These are phyloP conservation scores for Coturnix japonica DNA, from an alignment of 2,113 vertebrate genomes.

Conservation along the genomic window DNA sequence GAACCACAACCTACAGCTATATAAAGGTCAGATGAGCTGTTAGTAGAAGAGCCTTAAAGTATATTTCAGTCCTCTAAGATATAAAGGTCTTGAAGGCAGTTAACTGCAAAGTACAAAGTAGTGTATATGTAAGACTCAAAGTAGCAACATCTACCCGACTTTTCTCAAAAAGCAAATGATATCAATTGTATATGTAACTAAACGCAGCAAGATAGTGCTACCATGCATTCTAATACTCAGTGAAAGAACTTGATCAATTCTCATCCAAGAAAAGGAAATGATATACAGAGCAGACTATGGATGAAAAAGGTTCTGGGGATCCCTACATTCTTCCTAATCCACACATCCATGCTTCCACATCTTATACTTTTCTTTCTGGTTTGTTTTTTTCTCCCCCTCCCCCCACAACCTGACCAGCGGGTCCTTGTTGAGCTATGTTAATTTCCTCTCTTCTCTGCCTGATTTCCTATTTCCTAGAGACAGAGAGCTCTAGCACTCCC, in stretches of 20 bases:
- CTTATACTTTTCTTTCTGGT: too few species aligned
- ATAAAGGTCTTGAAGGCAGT: neutral
- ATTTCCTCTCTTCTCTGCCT: too few species aligned
- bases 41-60: neutral
- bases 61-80: neutral
- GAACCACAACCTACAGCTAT: neutral
- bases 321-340: too few species aligned
- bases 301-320: neutral
- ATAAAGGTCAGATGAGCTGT: neutral
- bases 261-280: neutral
- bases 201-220: rapidly evolving
- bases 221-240: neutral
- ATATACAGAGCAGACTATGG: neutral
- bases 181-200: neutral
- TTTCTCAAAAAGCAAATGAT: neutral
- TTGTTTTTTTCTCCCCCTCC: too few species aligned
- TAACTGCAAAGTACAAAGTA: neutral
- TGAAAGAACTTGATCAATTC: neutral
- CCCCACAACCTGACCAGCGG: too few species aligned
- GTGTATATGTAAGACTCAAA: neutral
- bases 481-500: too few species aligned
- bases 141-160: neutral
- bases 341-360: too few species aligned
- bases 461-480: too few species aligned
- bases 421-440: too few species aligned